These are phyloP conservation scores for Chrysemys picta DNA, from an alignment of 2,113 vertebrate genomes.

Conservation along the genomic window DNA sequence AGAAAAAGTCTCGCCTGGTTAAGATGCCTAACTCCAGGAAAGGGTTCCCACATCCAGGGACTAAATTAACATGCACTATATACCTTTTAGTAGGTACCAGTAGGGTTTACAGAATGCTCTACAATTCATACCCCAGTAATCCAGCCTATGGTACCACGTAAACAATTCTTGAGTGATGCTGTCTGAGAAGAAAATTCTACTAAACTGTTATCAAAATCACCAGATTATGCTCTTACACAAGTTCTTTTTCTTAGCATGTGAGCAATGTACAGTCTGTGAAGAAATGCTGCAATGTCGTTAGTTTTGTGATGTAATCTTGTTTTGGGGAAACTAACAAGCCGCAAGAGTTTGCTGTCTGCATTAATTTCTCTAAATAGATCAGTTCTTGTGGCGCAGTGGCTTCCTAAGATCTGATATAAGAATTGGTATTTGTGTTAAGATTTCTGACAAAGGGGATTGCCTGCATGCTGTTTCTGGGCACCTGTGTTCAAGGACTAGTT, in stretches of 20 bases:
- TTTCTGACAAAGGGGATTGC: neutral
- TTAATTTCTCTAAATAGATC: neutral
- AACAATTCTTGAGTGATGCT: no score
- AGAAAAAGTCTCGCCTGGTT: no score
- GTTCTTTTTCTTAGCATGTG: neutral
- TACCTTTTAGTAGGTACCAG: neutral
- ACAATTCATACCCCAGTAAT: no score
- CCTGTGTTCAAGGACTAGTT: neutral
- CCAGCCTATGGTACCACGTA: no score
- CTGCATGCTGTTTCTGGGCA: neutral
- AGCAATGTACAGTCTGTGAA: neutral
- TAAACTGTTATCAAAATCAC: no score
- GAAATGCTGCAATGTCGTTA: neutral
- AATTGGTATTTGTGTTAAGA: neutral
- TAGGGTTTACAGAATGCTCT: no score
- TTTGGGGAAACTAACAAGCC: neutral
- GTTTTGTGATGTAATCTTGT: neutral
- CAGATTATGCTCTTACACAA: neutral
- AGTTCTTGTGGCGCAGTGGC: neutral
- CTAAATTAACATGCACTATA: no score
- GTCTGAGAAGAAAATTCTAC: no score
- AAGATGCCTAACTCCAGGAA: no score
- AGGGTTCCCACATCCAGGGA: no score
- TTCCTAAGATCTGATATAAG: neutral
- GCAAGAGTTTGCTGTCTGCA: neutral